Conservation (phyloP, 2,797 vertebrate genomes). For the Artibeus lituratus region DNA sequence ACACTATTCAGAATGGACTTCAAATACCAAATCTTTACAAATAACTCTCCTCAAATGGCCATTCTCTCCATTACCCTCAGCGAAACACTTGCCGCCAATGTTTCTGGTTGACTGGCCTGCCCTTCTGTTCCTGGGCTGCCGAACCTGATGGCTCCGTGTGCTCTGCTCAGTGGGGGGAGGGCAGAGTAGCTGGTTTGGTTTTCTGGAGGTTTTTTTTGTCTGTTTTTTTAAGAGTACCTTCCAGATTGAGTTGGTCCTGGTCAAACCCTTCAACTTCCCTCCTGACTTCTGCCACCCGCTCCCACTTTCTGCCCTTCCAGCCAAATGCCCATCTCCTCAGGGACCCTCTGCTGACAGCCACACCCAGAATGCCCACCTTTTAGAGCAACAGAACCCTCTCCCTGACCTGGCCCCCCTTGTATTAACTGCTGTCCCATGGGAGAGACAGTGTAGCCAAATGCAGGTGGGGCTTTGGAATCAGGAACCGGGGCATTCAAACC, state of each 20-base stretch:
- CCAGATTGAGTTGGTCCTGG: neutral
- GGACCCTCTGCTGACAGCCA: neutral
- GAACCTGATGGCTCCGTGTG: neutral
- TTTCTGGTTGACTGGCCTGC: neutral
- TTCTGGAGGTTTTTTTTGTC: neutral
- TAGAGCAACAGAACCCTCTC: neutral
- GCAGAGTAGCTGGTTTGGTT: neutral
- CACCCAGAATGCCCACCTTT: neutral
- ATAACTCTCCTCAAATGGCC: neutral
- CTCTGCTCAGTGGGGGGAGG: neutral
- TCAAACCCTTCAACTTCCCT: neutral
- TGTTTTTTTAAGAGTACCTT: neutral
- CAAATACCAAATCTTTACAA: neutral
- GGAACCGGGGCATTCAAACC: neutral
- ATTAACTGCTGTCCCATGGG: neutral
- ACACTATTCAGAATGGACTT: neutral
- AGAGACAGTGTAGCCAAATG: neutral
- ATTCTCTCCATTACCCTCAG: accelerated
- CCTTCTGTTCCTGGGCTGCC: neutral
- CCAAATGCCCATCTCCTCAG: neutral
- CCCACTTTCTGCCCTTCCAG: neutral
- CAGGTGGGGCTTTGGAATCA: neutral
- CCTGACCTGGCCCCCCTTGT: neutral
- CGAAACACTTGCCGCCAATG: neutral
- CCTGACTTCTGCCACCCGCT: neutral